phyloP scores from a whole-genome alignment of 30 jellyfish, hydroid and myxozoan species.

The Cassiopea andromeda region DNA sequence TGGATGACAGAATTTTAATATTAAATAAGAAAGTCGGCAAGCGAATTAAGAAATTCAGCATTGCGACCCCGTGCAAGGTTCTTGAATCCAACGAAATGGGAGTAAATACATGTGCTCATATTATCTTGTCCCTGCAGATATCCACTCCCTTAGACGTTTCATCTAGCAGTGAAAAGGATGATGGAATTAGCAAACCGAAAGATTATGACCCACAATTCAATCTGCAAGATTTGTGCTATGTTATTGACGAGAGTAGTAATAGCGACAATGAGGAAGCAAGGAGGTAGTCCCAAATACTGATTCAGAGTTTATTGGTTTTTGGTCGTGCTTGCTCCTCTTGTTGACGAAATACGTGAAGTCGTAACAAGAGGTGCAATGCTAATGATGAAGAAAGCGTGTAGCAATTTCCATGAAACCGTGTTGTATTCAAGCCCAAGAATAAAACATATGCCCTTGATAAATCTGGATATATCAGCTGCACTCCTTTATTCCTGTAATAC shows the following conservation, averaged over 20 bases:
- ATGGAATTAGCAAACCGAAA: background rate
- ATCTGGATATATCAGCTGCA: constrained; percentile 29
- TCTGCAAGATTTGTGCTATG: background rate
- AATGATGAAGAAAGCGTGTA: background rate
- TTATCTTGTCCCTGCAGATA: background rate
- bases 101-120: background rate
- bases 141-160: background rate
- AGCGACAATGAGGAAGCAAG: constrained; percentile 11
- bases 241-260: constrained; percentile 7
- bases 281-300: constrained; percentile 18
- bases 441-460: constrained; percentile 15
- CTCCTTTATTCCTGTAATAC: constrained; percentile 28
- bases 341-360: background rate
- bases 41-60: background rate
- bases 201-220: constrained; percentile 26
- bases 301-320: constrained; percentile 30
- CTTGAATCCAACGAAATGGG: background rate
- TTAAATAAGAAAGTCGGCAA: constrained; percentile 13
- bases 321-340: constrained; percentile 35
- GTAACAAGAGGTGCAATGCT: constrained; percentile 2
- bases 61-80: constrained; percentile 18
- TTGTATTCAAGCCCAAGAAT: constrained; percentile 30
- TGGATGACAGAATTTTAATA: background rate
- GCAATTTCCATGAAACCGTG: constrained; percentile 13
- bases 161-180: constrained; percentile 32